Conservation (phyloP, 2,113 vertebrate species). For the Petrocephalus zakoni region DNA sequence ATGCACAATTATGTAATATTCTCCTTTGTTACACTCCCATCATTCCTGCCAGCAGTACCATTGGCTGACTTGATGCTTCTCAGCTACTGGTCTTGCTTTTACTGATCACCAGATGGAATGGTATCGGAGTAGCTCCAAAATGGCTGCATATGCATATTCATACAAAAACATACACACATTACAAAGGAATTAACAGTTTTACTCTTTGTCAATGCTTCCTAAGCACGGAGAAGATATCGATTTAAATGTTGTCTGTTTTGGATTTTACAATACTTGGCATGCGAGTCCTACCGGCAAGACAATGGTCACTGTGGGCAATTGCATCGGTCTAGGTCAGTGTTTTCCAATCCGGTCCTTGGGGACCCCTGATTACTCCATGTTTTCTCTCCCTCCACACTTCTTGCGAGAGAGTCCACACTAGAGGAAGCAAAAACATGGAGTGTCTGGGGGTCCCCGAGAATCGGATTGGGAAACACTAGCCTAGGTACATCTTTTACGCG, state of each 20-base stretch:
- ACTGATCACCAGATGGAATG: neutral
- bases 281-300: conserved; percentile 32
- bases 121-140: neutral
- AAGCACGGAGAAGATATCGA: neutral
- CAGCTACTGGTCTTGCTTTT: neutral
- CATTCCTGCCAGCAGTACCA: neutral
- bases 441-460: too few relatives aligned
- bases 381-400: too few relatives aligned
- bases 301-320: conserved; percentile 47
- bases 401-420: too few relatives aligned
- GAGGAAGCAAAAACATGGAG: too few relatives aligned
- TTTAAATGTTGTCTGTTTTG: conserved; percentile 40
- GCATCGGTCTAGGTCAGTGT: conserved; percentile 19
- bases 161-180: conserved; percentile 31
- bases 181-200: conserved; percentile 49
- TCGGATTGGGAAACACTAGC: neutral
- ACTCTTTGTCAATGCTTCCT: conserved; percentile 33
- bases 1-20: neutral
- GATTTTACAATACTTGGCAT: conserved; percentile 57
- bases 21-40: neutral
- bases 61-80: neutral
- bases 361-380: too few relatives aligned
- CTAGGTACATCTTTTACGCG: neutral
- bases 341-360: too few relatives aligned
- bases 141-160: neutral